Percentiles rank a stretch among this genome's conserved stretches.
Conservation (phyloP, 2,113 vertebrate species). For the Colinus virginianus region DNA sequence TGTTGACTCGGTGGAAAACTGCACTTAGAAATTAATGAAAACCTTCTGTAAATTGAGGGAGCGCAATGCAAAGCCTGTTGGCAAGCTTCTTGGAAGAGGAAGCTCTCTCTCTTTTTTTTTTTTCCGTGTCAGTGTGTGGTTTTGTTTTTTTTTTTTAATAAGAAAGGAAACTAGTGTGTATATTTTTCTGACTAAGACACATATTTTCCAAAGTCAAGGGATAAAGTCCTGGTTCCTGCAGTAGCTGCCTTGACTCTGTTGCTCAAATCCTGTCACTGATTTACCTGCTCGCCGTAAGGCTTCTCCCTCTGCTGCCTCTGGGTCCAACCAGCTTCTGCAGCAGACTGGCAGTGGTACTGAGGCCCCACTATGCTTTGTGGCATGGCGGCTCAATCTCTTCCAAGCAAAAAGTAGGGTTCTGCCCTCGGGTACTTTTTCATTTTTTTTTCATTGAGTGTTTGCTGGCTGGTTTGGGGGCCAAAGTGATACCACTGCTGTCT, state of each 20-base stretch:
- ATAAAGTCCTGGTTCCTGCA: neutral
- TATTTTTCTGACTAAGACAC: neutral
- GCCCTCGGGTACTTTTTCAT: neutral
- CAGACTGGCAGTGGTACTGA: neutral
- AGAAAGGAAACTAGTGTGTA: neutral
- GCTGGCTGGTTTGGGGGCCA: neutral
- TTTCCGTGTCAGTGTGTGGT: neutral
- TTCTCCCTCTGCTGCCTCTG: neutral
- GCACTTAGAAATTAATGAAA: constrained; percentile 12
- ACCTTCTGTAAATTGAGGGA: neutral
- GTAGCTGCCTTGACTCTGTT: neutral
- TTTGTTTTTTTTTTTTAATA: neutral
- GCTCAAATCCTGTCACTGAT: constrained; percentile 11
- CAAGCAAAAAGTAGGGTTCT: neutral
- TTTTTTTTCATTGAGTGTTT: neutral
- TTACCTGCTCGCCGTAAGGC: neutral
- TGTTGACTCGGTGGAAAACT: neutral
- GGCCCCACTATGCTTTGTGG: neutral
- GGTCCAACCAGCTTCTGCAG: neutral
- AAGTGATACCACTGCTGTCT: neutral
- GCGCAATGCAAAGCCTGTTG: neutral
- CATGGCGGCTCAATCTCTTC: neutral
- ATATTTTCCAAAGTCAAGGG: neutral
- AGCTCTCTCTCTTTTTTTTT: neutral
- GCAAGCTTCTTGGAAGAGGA: neutral